These are phyloP conservation scores for Prunella fulvescens DNA, from an alignment of 2,113 vertebrate genomes.

Conservation along the genomic window DNA sequence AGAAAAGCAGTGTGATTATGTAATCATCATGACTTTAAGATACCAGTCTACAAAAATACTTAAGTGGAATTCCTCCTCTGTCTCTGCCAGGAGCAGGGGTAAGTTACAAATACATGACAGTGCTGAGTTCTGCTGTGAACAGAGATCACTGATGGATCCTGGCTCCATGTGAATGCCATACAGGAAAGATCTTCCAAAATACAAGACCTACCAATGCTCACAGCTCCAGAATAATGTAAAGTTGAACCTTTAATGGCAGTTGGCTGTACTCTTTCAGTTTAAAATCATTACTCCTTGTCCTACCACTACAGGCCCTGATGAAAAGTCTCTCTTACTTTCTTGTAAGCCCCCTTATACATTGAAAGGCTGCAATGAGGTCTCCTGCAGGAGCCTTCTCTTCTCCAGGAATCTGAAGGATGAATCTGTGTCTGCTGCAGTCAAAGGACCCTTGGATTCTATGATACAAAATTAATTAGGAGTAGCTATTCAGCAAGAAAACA, in stretches of 20 bases:
- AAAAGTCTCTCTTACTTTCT: not conserved
- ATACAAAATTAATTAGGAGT: not conserved
- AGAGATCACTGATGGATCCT: not conserved
- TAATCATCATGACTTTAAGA: not conserved
- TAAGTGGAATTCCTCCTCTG: not conserved
- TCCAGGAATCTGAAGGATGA: not conserved
- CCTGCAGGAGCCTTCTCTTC: not conserved
- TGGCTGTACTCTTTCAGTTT: not conserved
- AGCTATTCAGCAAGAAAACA: not conserved
- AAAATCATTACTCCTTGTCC: not conserved
- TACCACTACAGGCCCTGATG: not conserved
- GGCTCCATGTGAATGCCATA: not conserved
- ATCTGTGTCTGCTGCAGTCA: not conserved
- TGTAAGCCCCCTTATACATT: not conserved
- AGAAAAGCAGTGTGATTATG: not conserved
- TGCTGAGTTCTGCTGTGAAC: not conserved
- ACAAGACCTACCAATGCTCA: not conserved
- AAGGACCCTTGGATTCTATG: not conserved
- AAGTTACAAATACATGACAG: accelerated
- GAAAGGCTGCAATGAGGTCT: not conserved
- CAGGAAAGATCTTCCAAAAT: not conserved
- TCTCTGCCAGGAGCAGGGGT: not conserved
- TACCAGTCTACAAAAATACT: not conserved
- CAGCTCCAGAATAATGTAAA: not conserved
- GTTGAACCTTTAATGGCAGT: not conserved